Conservation (phyloP, 2,888 invertebrate genomes). For the Lepidocyrtinus sp. region DNA sequence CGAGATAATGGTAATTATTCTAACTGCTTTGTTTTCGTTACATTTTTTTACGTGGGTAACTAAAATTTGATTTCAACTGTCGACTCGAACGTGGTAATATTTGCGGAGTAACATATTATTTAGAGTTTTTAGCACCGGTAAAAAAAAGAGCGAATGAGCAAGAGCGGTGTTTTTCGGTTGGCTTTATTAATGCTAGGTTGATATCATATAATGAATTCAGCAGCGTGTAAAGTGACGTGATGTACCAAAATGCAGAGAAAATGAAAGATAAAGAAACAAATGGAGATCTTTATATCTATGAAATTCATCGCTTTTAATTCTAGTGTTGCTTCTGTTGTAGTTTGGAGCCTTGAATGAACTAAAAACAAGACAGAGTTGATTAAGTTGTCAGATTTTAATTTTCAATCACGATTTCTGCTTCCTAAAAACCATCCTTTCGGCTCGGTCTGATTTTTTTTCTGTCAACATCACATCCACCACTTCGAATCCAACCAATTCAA, state of each 20-base stretch:
- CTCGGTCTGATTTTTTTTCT: constrained; percentile 29
- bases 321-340: constrained; percentile 46
- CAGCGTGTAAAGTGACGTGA: no score
- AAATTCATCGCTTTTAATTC: constrained; percentile 40
- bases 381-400: constrained; percentile 66
- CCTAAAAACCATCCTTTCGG: no score
- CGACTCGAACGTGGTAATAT: no score
- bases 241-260: constrained; percentile 25
- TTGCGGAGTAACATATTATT: no score
- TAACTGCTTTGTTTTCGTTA: constrained; percentile 45
- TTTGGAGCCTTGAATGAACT: constrained; percentile 17
- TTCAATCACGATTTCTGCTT: constrained; percentile 62
- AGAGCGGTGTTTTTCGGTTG: constrained; percentile 2
- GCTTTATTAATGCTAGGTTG: constrained; percentile 20
- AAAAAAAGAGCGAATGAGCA: background rate
- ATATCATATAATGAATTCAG: no score
- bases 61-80: no score
- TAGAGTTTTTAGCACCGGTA: no score
- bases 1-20: constrained; percentile 57
- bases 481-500: no score
- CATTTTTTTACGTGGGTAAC: no score
- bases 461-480: no score
- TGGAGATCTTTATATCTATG: constrained; percentile 38
- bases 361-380: constrained; percentile 52
- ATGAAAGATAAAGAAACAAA: constrained; percentile 14